These are phyloP conservation scores for Epistrophella euchroma DNA, from an alignment of 2,888 invertebrate genomes.

Conservation along the genomic window DNA sequence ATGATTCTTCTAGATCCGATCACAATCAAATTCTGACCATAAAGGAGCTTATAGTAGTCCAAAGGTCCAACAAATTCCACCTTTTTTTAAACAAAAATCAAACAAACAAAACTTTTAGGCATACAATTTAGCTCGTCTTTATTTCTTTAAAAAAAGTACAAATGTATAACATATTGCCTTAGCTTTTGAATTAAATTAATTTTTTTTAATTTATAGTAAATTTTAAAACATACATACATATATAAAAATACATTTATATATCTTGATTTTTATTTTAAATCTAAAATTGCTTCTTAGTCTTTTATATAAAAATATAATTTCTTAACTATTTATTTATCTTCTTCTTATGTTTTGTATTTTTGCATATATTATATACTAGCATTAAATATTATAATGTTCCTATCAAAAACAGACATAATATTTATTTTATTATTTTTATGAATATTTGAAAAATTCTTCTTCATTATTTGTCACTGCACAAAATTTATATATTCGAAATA, in stretches of 20 bases:
- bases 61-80: no score
- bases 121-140: conserved; percentile 74
- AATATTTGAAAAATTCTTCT: conserved; percentile 21
- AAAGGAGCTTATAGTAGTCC: no score
- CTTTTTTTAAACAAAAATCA: no score
- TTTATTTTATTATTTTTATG: conserved; percentile 20
- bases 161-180: conserved; percentile 65
- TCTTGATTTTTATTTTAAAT: conserved; percentile 38
- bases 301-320: conserved; percentile 65
- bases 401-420: conserved; percentile 29
- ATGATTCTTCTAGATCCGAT: no score
- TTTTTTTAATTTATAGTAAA: conserved; percentile 42
- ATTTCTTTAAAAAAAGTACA: conserved; percentile 69
- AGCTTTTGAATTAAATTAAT: conserved; percentile 50
- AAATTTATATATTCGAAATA: conserved; percentile 16
- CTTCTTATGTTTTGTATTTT: conserved; percentile 20
- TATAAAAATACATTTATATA: conserved; percentile 53
- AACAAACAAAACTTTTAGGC: conserved; percentile 47
- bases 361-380: conserved; percentile 47
- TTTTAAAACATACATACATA: conserved; percentile 54
- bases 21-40: no score
- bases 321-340: conserved; percentile 38
- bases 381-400: conserved; percentile 19
- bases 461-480: conserved; percentile 35
- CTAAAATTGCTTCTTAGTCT: conserved; percentile 75